These are phyloP conservation scores for Cynopterus sphinx DNA, from an alignment of 2,797 vertebrate genomes.

Conservation along the genomic window DNA sequence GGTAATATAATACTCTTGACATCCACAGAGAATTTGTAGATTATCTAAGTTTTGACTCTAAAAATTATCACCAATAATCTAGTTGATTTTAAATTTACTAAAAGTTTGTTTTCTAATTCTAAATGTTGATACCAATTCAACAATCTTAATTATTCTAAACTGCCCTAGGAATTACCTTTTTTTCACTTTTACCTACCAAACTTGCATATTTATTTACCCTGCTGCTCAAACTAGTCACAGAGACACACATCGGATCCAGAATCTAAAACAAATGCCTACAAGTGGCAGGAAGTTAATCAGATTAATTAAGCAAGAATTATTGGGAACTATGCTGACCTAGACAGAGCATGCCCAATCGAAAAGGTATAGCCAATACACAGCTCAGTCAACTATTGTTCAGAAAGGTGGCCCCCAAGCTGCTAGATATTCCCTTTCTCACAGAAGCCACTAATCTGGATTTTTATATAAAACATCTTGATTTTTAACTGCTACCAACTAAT, in stretches of 20 bases:
- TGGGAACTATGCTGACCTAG: background rate
- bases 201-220: background rate
- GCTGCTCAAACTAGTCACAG: background rate
- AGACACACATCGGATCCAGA: background rate
- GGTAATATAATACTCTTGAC: background rate
- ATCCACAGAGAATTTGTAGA: constrained; percentile 27
- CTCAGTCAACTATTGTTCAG: background rate
- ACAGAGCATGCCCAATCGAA: background rate
- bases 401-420: background rate
- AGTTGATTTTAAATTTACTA: constrained; percentile 38
- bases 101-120: background rate
- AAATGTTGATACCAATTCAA: constrained; percentile 17
- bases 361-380: background rate
- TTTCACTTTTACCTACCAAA: constrained; percentile 2
- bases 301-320: background rate
- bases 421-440: background rate
- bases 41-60: constrained; percentile 29
- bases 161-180: background rate
- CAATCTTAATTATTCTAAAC: background rate
- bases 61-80: constrained; percentile 19
- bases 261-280: background rate
- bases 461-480: background rate
- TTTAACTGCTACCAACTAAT: background rate
- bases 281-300: background rate
- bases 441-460: background rate